Base-by-base conservation (phyloP, 2,888 invertebrate genomes). In the Acanthosepion lycidas region DNA sequence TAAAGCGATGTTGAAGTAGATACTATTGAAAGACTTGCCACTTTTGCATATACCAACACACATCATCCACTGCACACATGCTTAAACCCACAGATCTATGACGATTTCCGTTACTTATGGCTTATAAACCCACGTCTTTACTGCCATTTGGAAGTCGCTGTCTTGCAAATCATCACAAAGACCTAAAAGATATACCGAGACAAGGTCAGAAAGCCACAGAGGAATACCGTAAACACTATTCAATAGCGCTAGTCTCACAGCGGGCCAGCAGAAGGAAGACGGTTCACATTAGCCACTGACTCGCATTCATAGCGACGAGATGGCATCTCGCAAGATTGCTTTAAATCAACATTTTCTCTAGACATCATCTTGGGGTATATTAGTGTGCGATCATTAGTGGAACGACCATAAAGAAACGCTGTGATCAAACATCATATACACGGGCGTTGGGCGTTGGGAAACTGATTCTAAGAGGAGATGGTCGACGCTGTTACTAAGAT, bases 261-360 rank as follows among this genome's bases (percentile, higher is more conserved):
- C 78, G 12, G 78, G 78, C n/a, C 15, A 78, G n/a, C 78, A 33
- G 78, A 78, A 78, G 5, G 15, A 78, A n/a, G n/a, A n/a, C 33
- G n/a, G n/a, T n/a, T 78, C 78, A 4, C n/a, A 78, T 78, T 78
- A 78, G 78, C 78, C n/a, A n/a, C 78, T 1, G n/a, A n/a, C 78
- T n/a, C 78, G 78, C 78, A 78, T 78, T 78, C 78, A 78, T n/a
- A n/a, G 78, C 78, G 18, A 15, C 33, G 15, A 78, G 78, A n/a
- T n/a, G 78, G 78, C 78, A 78, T 78, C 18, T 78, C n/a, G 33
- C n/a, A 78, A 78, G 78, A 78, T 78, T 78, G 78, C 15, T 33
- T 78, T 78, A 78, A 78, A 78, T 78, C 78, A 78, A 78, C 78
- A 78, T 78, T 78, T 78, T 78, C n/a, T n/a, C 78, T 15, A n/a